Evolutionary conservation across 2,797 vertebrate genomes (phyloP), one percentile per base, ranked within the genome.

Genomic region (Anguilla obscura): DNA sequence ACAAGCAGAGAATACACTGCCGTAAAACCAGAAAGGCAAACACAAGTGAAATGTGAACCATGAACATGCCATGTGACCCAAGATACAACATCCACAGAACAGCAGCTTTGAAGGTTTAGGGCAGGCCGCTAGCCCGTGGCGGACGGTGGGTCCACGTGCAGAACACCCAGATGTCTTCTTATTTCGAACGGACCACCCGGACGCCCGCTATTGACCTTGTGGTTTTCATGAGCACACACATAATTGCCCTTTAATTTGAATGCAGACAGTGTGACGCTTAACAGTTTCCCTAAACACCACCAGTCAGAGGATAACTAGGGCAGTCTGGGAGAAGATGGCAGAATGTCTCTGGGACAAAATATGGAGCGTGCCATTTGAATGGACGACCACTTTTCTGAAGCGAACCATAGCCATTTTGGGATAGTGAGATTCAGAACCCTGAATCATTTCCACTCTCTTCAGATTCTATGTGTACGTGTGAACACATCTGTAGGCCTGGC

Each of bases 21-120:
- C 24, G 10, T 82, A n/a, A 82, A 82, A 50, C 74, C 79, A 82
- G 40, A 79, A 40, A 82, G 79, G 24, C 79, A 82, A 82, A 48
- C 40, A 82, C 4, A 10, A 82, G 40, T 82, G 40, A 82, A 48
- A 40, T 40, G 3, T 36, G 74, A 79, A 6, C 74, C 74, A 40
- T 79, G 40, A 79, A 79, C 45, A 50, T 82, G 45, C 8, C 79
- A 82, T 30, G 45, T 82, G 79, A 82, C 45, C 40, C 40, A 8
- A 50, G 79, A 50, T 0, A 82, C 40, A 50, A 82, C 79, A 82
- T 50, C 21, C 6, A 50, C 24, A 45, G 36, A 48, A 80, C 14
- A 82, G 79, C 40, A 50, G 7, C 18, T 79, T 40, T 79, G 69
- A 79, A 36, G 36, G 74, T 45, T 16, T 4, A 33, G 27, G 74